These are phyloP conservation scores for Bos javanicus DNA, from an alignment of 2,113 vertebrate genomes.

Conservation along the genomic window DNA sequence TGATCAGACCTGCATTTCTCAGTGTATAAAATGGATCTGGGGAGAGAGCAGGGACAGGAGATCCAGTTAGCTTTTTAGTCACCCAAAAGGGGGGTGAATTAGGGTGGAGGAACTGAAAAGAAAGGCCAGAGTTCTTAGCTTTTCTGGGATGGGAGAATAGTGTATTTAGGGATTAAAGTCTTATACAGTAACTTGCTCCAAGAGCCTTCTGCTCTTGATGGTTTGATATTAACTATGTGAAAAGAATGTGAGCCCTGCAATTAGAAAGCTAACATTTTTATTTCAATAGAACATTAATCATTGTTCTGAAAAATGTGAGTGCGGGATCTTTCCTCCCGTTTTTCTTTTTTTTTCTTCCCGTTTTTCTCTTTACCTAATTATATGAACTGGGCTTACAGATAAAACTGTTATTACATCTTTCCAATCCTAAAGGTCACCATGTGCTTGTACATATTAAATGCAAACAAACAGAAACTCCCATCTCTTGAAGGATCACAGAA, in stretches of 20 bases:
- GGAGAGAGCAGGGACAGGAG: not conserved
- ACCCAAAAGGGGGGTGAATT: not conserved
- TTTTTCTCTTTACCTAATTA: slow-evolving; percentile 58
- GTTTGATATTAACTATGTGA: slow-evolving; percentile 47
- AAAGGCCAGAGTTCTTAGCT: not conserved
- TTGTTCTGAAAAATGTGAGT: not conserved
- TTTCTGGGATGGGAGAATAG: not conserved
- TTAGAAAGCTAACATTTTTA: slow-evolving; percentile 55
- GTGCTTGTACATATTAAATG: slow-evolving; percentile 36
- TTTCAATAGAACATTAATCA: slow-evolving; percentile 65
- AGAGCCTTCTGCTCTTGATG: slow-evolving; percentile 52
- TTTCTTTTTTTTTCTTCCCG: slow-evolving; percentile 57
- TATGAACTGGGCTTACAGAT: not conserved
- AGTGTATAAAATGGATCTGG: not conserved
- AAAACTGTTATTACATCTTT: slow-evolving; percentile 15
- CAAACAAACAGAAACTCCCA: not conserved
- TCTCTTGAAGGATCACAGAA: not conserved
- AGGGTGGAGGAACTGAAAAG: not conserved
- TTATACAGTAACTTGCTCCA: slow-evolving; percentile 24
- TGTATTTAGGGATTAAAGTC: not conserved
- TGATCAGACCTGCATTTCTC: not conserved
- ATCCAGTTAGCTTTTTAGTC: not conserved
- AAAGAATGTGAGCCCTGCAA: slow-evolving; percentile 49
- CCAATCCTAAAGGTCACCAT: slow-evolving; percentile 33
- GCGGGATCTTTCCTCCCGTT: not conserved